Evolutionary conservation across 2,113 vertebrate genomes (phyloP).

Genomic region (Urocolius indicus): DNA sequence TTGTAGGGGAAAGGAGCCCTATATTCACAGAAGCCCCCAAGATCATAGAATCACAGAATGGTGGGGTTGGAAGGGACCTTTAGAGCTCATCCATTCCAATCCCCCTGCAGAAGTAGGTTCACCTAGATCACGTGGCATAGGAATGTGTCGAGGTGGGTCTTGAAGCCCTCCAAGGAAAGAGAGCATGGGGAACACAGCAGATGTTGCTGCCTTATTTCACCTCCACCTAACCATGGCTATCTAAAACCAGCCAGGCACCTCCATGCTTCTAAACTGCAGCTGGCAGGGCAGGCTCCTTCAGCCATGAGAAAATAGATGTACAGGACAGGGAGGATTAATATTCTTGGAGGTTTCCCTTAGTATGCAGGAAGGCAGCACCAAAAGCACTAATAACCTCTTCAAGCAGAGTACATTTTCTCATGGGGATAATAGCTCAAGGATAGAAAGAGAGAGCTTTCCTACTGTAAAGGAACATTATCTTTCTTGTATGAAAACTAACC

Average conservation of each 20-base stretch:
- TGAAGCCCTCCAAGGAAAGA: no score
- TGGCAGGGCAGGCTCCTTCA: background rate
- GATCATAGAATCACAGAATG: no score
- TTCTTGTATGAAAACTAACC: conserved; percentile 55
- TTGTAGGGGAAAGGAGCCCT: background rate
- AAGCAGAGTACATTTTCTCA: conserved; percentile 63
- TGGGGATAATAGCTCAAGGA: conserved; percentile 67
- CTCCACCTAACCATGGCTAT: accelerated
- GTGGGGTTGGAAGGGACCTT: no score
- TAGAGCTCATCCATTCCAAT: no score
- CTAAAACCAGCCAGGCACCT: background rate
- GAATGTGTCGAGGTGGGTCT: no score
- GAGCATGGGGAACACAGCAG: background rate
- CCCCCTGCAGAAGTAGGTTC: no score
- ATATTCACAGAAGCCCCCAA: background rate
- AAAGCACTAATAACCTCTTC: conserved; percentile 66
- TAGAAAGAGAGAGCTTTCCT: conserved; percentile 38
- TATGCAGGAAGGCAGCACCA: conserved; percentile 53
- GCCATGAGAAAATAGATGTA: background rate
- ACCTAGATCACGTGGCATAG: no score
- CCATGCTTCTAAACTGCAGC: background rate
- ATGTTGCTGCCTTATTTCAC: background rate
- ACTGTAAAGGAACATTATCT: conserved; percentile 45
- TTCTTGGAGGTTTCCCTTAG: conserved; percentile 48
- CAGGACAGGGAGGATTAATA: conserved; percentile 18